phyloP scores from a whole-genome alignment of 2,113 vertebrate species.

The Ariopsis seemanni region DNA sequence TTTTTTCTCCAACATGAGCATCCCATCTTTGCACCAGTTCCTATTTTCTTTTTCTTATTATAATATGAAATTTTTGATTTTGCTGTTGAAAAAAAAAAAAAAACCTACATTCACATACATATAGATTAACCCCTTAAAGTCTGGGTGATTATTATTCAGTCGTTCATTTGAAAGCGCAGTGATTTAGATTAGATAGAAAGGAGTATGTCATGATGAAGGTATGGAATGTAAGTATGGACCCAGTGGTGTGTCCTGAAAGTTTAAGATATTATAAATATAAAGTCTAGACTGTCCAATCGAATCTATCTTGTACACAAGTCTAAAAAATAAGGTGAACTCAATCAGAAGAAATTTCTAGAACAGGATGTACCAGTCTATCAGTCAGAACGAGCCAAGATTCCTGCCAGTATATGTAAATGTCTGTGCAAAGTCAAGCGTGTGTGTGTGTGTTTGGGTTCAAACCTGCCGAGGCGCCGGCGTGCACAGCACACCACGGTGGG shows the following conservation, averaged over 20 bases:
- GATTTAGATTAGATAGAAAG: not conserved
- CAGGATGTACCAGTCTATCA: constrained; percentile 1
- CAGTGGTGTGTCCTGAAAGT: not conserved
- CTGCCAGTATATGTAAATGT: constrained; percentile 39
- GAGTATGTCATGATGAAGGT: not conserved
- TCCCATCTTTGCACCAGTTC: not conserved
- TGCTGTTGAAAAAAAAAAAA: too few species aligned
- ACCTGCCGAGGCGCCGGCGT: constrained; percentile 52
- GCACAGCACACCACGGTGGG: constrained; percentile 64
- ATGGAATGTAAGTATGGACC: not conserved
- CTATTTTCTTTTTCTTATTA: too few species aligned
- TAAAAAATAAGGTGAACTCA: not conserved
- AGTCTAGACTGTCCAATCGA: not conserved
- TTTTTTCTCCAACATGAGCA: not conserved
- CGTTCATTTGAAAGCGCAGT: not conserved
- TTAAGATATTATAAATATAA: not conserved
- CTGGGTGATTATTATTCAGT: not conserved
- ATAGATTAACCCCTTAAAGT: not conserved
- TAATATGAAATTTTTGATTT: too few species aligned
- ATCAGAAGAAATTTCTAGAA: constrained; percentile 22
- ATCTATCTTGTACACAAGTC: not conserved
- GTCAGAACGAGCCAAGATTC: constrained; percentile 22
- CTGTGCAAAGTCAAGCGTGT: constrained; percentile 29
- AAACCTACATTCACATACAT: not conserved
- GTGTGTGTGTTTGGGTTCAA: constrained; percentile 45